Conservation (phyloP, 2,888 invertebrate genomes). For the Operophtera brumata region DNA sequence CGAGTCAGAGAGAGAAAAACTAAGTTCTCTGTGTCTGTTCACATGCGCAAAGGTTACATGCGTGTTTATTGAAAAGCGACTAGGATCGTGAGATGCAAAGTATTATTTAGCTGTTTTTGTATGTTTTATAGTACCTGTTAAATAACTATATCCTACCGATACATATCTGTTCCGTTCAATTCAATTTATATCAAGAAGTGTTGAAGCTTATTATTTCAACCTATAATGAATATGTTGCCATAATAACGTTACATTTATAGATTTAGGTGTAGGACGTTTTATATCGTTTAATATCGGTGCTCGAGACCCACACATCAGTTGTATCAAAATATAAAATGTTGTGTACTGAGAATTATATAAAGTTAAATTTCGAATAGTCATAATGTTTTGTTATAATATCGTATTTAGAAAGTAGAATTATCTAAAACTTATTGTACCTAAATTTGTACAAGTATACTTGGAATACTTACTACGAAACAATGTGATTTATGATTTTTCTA, state of each 20-base stretch:
- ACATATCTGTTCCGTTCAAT: constrained; percentile 57
- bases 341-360: constrained; percentile 50
- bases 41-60: neutral
- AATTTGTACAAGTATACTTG: neutral
- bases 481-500: constrained; percentile 14
- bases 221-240: constrained; percentile 74
- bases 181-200: constrained; percentile 29
- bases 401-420: constrained; percentile 42
- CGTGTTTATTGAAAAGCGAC: constrained; percentile 14
- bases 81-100: constrained; percentile 57
- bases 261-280: constrained; percentile 40
- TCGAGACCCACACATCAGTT: constrained; percentile 67
- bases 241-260: constrained; percentile 50
- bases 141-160: constrained; percentile 53
- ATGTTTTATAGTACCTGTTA: constrained; percentile 64
- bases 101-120: constrained; percentile 66
- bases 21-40: neutral
- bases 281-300: constrained; percentile 61
- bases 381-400: constrained; percentile 63
- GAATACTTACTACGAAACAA: constrained; percentile 13
- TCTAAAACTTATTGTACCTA: neutral
- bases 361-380: constrained; percentile 43
- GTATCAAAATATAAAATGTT: constrained; percentile 38
- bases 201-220: constrained; percentile 51
- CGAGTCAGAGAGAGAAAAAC: neutral